Conservation (phyloP, 2,888 invertebrate genomes). For the Cephalotes varians region DNA sequence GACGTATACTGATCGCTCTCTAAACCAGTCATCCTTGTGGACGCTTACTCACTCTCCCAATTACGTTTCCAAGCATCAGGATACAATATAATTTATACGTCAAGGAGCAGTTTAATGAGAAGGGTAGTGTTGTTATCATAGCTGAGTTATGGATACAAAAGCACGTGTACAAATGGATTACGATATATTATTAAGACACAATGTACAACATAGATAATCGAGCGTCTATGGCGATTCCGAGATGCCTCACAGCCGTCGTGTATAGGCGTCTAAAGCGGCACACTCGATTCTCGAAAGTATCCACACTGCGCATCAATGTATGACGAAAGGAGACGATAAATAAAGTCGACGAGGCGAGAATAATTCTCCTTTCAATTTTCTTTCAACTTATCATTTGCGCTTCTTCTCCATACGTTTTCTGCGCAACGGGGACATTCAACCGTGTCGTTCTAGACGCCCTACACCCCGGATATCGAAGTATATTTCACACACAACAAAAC, state of each 20-base stretch:
- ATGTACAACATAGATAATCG: constrained; percentile 46
- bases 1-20: constrained; percentile 23
- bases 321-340: not conserved
- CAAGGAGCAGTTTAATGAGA: constrained; percentile 57
- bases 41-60: constrained; percentile 21
- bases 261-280: constrained; percentile 7
- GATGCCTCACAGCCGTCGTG: constrained; percentile 22
- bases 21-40: constrained; percentile 62
- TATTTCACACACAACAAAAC: constrained; percentile 36
- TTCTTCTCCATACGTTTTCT: not conserved
- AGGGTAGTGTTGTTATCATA: constrained; percentile 21
- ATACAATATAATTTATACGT: constrained; percentile 46
- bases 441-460: not conserved
- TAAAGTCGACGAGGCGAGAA: not conserved
- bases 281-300: not conserved
- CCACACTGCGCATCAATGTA: not conserved
- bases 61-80: constrained; percentile 26
- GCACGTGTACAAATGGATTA: constrained; percentile 47
- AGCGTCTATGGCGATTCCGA: constrained; percentile 41
- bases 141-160: constrained; percentile 48
- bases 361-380: not conserved
- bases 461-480: constrained; percentile 41
- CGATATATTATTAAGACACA: constrained; percentile 41
- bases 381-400: not conserved
- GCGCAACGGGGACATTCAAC: not conserved